Percentiles rank a stretch among this genome's conserved stretches.
phyloP scores from a whole-genome alignment of 2,888 invertebrate species.

The Habroteleia sp. region DNA sequence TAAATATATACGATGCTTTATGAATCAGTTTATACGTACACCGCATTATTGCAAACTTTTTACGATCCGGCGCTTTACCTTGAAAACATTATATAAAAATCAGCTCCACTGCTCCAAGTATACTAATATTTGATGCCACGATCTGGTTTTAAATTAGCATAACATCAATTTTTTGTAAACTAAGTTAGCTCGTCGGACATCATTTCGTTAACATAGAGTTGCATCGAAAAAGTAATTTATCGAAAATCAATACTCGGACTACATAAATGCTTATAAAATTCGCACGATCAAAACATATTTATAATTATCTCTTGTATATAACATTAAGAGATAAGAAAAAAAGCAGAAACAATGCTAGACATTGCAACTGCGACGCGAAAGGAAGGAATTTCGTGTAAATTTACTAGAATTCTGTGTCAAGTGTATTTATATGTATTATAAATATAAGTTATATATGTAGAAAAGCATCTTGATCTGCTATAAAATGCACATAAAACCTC shows the following conservation, averaged over 20 bases:
- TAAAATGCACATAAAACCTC: neutral
- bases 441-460: neutral
- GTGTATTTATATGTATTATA: no score
- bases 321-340: no score
- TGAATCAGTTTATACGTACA: conserved; percentile 6
- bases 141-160: neutral
- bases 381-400: conserved; percentile 8
- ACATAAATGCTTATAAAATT: conserved; percentile 16
- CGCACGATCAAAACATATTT: neutral
- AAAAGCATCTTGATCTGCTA: neutral
- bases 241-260: conserved; percentile 14
- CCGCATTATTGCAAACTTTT: conserved; percentile 8
- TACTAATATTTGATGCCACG: neutral
- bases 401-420: neutral
- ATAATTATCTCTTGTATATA: no score
- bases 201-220: conserved; percentile 21
- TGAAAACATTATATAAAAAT: conserved; percentile 10
- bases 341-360: neutral
- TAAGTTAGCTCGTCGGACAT: neutral
- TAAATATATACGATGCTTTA: no score
- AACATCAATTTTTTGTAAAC: conserved; percentile 5
- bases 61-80: conserved; percentile 1
- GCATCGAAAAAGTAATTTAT: conserved; percentile 25
- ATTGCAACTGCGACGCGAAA: no score
- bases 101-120: neutral